A percentile compares a stretch with the other conserved stretches of the same genome.
phyloP scores from a whole-genome alignment of 1,140 invertebrate species.

The Camponotus pennsylvanicus region DNA sequence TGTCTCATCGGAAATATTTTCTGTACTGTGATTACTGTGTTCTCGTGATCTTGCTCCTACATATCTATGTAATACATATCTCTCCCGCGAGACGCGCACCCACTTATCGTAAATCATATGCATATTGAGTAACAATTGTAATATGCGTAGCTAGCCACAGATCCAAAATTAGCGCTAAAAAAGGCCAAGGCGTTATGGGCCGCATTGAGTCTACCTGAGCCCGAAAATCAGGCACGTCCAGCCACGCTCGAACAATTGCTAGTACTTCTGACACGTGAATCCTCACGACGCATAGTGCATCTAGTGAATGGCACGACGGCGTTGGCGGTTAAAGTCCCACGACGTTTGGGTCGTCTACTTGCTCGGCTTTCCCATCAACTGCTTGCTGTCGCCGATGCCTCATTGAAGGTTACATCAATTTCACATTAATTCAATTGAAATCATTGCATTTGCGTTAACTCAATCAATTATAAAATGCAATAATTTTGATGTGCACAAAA shows the following conservation, averaged over 20 bases:
- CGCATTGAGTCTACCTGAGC: slow-evolving; percentile 91
- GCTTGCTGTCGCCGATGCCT: slow-evolving; percentile 74
- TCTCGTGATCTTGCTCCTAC: not conserved
- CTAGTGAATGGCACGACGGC: slow-evolving; percentile 90
- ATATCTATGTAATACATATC: too few relatives aligned
- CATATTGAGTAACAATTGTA: not conserved
- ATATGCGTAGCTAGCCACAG: slow-evolving; percentile 89
- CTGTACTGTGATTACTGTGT: not conserved
- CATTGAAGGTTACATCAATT: slow-evolving; percentile 76
- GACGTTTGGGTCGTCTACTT: slow-evolving; percentile 74
- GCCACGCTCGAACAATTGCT: slow-evolving; percentile 91
- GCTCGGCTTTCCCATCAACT: slow-evolving; percentile 80
- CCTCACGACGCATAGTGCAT: slow-evolving; percentile 91
- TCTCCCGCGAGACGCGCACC: not conserved
- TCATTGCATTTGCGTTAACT: not conserved
- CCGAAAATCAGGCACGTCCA: slow-evolving; percentile 93
- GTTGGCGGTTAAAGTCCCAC: slow-evolving; percentile 87
- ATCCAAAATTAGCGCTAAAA: slow-evolving; percentile 91
- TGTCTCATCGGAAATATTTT: not conserved
- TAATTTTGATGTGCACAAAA: not conserved
- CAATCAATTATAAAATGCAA: not conserved
- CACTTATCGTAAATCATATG: not conserved
- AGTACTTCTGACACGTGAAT: slow-evolving; percentile 91
- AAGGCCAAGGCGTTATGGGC: slow-evolving; percentile 91
- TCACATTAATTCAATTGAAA: slow-evolving; percentile 16